These are phyloP conservation scores for Pogonophryne albipinna DNA, from an alignment of 2,797 vertebrate genomes.

Conservation along the genomic window DNA sequence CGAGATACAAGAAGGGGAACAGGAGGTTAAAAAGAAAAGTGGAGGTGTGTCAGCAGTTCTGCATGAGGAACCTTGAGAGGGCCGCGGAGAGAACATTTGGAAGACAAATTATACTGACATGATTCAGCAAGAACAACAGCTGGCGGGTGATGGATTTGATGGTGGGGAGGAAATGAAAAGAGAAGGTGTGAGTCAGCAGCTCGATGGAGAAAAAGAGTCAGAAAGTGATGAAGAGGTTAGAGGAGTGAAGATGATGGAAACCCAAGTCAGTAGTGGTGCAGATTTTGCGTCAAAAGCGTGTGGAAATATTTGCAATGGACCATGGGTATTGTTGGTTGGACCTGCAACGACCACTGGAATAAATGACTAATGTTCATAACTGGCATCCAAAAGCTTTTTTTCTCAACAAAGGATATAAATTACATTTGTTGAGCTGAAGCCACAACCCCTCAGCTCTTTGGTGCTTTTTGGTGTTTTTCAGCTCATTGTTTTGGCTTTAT, in stretches of 20 bases:
- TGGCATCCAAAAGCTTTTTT: background rate
- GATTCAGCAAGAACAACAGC: constrained; percentile 71
- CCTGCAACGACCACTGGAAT: background rate
- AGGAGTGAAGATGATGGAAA: constrained; percentile 50
- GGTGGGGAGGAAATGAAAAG: constrained; percentile 50
- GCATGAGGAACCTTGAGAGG: constrained; percentile 63
- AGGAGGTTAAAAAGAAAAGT: constrained; percentile 12
- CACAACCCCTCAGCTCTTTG: background rate
- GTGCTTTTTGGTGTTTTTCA: background rate
- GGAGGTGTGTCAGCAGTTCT: constrained; percentile 70
- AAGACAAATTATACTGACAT: constrained; percentile 71
- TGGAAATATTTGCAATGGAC: constrained; percentile 44
- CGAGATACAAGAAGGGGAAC: constrained; percentile 57
- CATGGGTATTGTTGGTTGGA: background rate
- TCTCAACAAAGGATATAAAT: background rate
- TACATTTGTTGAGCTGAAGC: background rate
- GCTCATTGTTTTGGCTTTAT: no score
- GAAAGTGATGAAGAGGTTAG: constrained; percentile 47
- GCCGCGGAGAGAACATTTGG: constrained; percentile 47
- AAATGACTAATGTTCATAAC: background rate
- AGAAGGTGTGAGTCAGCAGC: constrained; percentile 74
- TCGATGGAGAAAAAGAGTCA: constrained; percentile 53
- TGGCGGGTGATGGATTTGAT: constrained; percentile 70
- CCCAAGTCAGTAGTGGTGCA: constrained; percentile 25
- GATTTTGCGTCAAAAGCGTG: constrained; percentile 38